Base-by-base conservation (phyloP, 2,113 vertebrate genomes). In the Thunnus thynnus region DNA sequence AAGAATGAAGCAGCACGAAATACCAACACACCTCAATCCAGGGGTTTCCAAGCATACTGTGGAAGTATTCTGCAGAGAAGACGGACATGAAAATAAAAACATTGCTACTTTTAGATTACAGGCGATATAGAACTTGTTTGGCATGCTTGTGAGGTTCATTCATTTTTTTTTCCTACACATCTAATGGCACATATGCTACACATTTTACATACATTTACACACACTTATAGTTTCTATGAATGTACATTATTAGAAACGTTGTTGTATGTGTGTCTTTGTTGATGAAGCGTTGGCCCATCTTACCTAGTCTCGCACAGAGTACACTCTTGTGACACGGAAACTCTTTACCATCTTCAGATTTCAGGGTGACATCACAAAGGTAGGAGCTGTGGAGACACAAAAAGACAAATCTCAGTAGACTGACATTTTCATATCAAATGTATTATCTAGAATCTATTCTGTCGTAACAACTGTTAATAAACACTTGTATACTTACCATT, bases 241-340 rank as follows among this genome's bases (percentile, higher is more conserved):
- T 50, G 11, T 30, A 3, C 32, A 36, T 36, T 14, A 63, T 22
- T 55, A n/a, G 32, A 3, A 52, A 32, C 2, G n/a, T 46, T 3
- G 66, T 18, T 67, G 13, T 50, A 7, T 76, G 17, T 2, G 11
- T 14, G 17, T 78, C 7, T 55, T 47, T 16, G 22, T 22, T 50
- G 17, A 30, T 20, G 55, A 48, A 4, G 1, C 36, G 50, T 47
- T 20, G 17, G 56, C 56, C 27, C 5, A n/a, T 92, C 95, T 91
- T 94, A 99, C 98, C 97, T 61, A 99, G 96, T 94, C 98, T 95
- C 73, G 98, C 98, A 94, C 98, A 99, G 78, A 99, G 96, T 55
- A 99, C 96, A 92, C 97, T 97, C 89, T 99, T 99, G 93, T 99
- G 98, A 89, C 98, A 99, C 0, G 94, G 95, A 89, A 99, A 98